Evolutionary conservation across 2,113 vertebrate genomes (phyloP), one percentile per base, ranked within the genome.

Genomic region (Lepidothrix coronata): DNA sequence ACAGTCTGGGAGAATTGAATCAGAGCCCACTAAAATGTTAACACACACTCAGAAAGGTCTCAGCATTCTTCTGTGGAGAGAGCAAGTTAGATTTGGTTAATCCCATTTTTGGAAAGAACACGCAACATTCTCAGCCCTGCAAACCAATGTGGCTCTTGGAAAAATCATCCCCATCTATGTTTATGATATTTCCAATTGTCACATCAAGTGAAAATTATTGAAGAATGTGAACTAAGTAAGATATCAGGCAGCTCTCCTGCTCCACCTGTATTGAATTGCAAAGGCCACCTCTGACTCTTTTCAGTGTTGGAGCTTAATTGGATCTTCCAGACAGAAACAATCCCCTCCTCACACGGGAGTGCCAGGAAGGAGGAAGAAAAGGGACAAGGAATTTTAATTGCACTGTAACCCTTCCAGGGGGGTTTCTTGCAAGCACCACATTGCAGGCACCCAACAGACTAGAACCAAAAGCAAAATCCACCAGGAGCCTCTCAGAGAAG

Each of bases 351-450:
- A 57, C 58, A 52, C 31, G 24, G 84, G 66, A 91, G 52, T 51
- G 87, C 93, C 96, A 95, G 70, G 22, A 72, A 82, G 76, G 48
- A 30, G 58, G 44, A 82, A 65, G 68, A 18, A 84, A 78, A 92
- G 54, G 70, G 37, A 87, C n/a, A 22, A 89, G 91, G 93, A 96
- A 95, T 95, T 94, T 96, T 97, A 97, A 96, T 97, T 97, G 89
- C 81, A 39, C 87, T 52, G 70, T 65, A 89, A 89, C 82, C 73
- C 52, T 82, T 94, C 91, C 81, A 90, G 78, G 31, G 35, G 39
- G 43, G 73, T 51, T 85, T 57, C 81, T 41, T 76, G 85, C 91
- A 88, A 93, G 51, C 7, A 1, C 51, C 62, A 65, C 88, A 88
- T 94, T 95, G 85, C 91, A 88, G 75, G 51, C 52, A 80, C 75